Evolutionary conservation across 1,140 invertebrate species (phyloP).

Genomic region (Uloborus diversus): DNA sequence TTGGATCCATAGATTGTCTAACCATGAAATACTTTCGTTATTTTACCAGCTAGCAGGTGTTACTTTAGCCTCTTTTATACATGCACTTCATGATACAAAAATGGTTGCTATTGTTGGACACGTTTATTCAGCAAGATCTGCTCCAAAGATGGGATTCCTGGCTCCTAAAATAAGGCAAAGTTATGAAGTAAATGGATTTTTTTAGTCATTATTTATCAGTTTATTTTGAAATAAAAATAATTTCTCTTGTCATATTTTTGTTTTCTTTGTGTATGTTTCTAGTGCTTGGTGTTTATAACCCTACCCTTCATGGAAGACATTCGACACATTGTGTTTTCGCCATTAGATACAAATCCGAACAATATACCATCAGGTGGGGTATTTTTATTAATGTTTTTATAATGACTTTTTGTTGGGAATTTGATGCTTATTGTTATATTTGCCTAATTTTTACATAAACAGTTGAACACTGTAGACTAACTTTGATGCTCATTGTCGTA

Average conservation of each 20-base stretch:
- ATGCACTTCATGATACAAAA: conserved; percentile 68
- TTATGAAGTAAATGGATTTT: conserved; percentile 65
- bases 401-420: not conserved
- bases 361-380: conserved; percentile 63
- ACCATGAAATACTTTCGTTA: no score
- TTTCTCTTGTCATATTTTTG: not conserved
- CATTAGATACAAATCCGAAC: conserved; percentile 63
- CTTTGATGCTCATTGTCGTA: no score
- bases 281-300: conserved; percentile 67
- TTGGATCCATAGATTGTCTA: no score
- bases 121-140: conserved; percentile 65
- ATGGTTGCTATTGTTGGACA: conserved; percentile 68
- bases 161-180: conserved; percentile 67
- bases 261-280: conserved; percentile 47
- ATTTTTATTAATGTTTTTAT: not conserved
- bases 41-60: conserved; percentile 53
- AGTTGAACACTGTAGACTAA: no score
- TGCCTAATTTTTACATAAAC: no score
- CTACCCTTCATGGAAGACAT: conserved; percentile 69
- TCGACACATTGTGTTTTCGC: conserved; percentile 66
- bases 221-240: not conserved
- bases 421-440: conserved; percentile 23
- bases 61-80: conserved; percentile 67
- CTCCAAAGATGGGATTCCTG: conserved; percentile 67
- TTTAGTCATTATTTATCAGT: not conserved